Evolutionary conservation across 1,140 invertebrate species (phyloP), one percentile per base, ranked within the genome.

Genomic region (Schlechtendalia chinensis): DNA sequence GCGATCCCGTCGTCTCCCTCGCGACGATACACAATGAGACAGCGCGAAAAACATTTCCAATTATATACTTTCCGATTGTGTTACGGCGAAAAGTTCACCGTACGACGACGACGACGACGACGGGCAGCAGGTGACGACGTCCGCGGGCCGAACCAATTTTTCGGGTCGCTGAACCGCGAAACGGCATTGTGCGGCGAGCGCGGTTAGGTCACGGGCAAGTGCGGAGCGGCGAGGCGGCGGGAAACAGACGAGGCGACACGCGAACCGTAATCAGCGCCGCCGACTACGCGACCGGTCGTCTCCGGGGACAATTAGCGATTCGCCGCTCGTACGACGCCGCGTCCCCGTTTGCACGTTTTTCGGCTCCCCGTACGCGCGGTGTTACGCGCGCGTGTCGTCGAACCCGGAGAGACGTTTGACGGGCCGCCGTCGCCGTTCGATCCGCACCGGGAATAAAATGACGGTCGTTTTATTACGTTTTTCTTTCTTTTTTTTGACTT

Each of bases 121-220:
- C 39, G 11, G 4, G 65, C 72, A 77, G 75, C 56, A 61, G 75
- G 39, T 63, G 75, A 50, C 63, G 72, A 77, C 32, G 75, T 3
- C 32, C 8, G 32, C 32, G 3, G 32, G 58, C 58, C 53, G 69
- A 79, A 79, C 58, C 75, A 79, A 79, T 79, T 79, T 79, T 79
- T 79, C 75, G 75, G 56, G 75, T 79, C 75, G 75, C 56, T 79
- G 75, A 79, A 79, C 75, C 75, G 75, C 75, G 45, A 79, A 79
- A 79, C 75, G 58, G 75, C 56, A 79, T 79, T 79, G 75, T 79
- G 8, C 22, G n/a, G n/a, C n/a, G n/a, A n/a, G n/a, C n/a, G n/a
- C 8, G 3, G 2, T 5, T 69, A n/a, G n/a, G n/a, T n/a, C n/a
- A n/a, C n/a, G n/a, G n/a, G n/a, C n/a, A n/a, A n/a, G n/a, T n/a